A percentile compares a stretch with the other conserved stretches of the same genome.
Conservation (phyloP, 2,113 vertebrate species). For the Geococcyx californianus region DNA sequence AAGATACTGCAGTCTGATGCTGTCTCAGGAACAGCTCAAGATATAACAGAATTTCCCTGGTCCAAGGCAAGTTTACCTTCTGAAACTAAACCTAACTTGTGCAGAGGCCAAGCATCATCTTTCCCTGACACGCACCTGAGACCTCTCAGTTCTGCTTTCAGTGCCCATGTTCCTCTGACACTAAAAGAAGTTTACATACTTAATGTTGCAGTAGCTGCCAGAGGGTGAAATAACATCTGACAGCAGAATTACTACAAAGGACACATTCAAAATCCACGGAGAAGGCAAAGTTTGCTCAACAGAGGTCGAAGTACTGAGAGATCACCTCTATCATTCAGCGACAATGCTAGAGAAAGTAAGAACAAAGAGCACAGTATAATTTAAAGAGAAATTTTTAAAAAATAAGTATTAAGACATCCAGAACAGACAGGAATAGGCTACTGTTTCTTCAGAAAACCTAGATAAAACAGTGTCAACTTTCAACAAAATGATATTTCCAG, state of each 20-base stretch:
- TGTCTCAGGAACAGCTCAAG: not conserved
- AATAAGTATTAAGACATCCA: not conserved
- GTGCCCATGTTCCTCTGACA: not conserved
- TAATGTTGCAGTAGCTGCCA: conserved; percentile 38
- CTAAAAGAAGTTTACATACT: conserved; percentile 15
- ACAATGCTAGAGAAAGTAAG: not conserved
- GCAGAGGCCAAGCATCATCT: conserved; percentile 4
- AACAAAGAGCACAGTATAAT: not conserved
- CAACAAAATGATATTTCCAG: not conserved
- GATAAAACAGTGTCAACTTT: conserved; percentile 19
- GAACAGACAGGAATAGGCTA: not conserved
- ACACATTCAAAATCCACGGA: conserved; percentile 33
- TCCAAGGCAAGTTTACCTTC: conserved; percentile 5
- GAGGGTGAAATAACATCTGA: conserved; percentile 52
- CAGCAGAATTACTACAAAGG: conserved; percentile 37
- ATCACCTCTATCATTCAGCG: not conserved
- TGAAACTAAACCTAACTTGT: conserved; percentile 31
- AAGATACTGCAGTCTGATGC: not conserved
- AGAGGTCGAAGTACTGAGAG: not conserved
- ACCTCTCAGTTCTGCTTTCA: not conserved
- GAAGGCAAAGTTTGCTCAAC: conserved; percentile 11
- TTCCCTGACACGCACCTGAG: not conserved
- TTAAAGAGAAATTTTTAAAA: not conserved
- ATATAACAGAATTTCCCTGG: conserved; percentile 13
- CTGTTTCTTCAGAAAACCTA: conserved; percentile 1